These are phyloP conservation scores for Menura novaehollandiae DNA, from an alignment of 2,113 vertebrate species.

Conservation along the genomic window DNA sequence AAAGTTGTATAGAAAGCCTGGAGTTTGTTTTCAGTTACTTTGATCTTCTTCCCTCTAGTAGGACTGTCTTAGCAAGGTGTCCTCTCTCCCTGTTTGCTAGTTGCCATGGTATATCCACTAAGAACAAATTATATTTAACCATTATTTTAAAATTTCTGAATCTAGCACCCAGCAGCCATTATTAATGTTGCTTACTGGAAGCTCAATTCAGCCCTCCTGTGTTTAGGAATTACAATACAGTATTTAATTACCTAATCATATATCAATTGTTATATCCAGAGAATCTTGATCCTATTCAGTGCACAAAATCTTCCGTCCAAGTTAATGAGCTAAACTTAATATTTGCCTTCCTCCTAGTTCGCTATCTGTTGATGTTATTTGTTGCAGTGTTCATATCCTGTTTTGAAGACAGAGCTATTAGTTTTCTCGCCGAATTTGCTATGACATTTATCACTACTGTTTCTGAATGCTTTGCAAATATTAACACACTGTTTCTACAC, in stretches of 20 bases:
- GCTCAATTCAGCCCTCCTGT: not conserved
- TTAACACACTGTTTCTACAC: not conserved
- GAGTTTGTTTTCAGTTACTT: not conserved
- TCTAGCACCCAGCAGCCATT: not conserved
- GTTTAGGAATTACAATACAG: not conserved
- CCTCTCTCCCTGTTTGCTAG: not conserved
- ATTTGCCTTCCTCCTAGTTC: not conserved
- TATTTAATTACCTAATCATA: slow-evolving; percentile 4
- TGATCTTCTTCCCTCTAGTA: not conserved
- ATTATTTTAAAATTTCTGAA: not conserved
- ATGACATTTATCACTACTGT: not conserved
- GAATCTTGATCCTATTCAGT: not conserved
- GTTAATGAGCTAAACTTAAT: not conserved
- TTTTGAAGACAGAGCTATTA: not conserved
- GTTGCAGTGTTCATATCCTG: not conserved
- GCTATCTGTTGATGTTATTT: not conserved
- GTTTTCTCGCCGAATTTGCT: not conserved
- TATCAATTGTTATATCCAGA: not conserved
- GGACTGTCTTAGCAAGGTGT: not conserved
- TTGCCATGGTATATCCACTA: not conserved
- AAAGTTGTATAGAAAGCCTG: not conserved
- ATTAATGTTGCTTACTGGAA: not conserved
- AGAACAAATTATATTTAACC: not conserved
- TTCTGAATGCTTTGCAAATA: not conserved
- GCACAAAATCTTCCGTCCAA: not conserved